Evolutionary conservation across 92 coral and sea anemone species (phyloP), one percentile per base, ranked within the genome.

Genomic region (Epizoanthus illoricatus): DNA sequence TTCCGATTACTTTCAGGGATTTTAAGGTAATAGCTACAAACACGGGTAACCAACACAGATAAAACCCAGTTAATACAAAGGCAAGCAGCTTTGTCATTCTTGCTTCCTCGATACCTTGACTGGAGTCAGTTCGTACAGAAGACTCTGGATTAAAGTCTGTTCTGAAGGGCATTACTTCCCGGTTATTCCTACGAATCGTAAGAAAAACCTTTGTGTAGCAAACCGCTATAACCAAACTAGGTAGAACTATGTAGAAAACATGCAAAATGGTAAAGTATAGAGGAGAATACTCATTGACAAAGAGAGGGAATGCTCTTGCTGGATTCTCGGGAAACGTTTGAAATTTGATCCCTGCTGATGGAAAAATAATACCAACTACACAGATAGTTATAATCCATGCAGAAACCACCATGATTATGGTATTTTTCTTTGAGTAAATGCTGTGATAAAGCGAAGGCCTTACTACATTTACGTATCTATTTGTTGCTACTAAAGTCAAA

Each of bases 301-400:
- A 76, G 55, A n/a, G 62, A 36, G 81, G 81, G 61, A 68, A 76
- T 8, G 62, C 81, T 43, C 61, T 60, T 16, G 81, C 81, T 10
- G 81, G 70, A 58, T 76, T 76, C 42, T 76, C 81, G 19, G 17
- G 54, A 7, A 47, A 59, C 18, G 55, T 33, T 41, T 59, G 24
- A 61, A 76, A 76, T 33, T 39, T 36, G 4, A 76, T 41, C 20
- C 81, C 81, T 4, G 69, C n/a, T 40, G 57, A 54, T 23, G 81
- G 81, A 42, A 76, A 76, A n/a, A 76, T 36, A n/a, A 61, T 11
- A 2, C 55, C 69, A 28, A 76, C 81, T 7, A 76, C 56, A 43
- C 28, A 4, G 0, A 39, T 5, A 40, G 81, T 76, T 8, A 76
- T 1, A 59, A 76, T 7, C 81, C 81, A 76, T 0, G 58, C 19